Base-by-base conservation (phyloP, 2,888 invertebrate genomes). In the Callyntrura guangdongensis region DNA sequence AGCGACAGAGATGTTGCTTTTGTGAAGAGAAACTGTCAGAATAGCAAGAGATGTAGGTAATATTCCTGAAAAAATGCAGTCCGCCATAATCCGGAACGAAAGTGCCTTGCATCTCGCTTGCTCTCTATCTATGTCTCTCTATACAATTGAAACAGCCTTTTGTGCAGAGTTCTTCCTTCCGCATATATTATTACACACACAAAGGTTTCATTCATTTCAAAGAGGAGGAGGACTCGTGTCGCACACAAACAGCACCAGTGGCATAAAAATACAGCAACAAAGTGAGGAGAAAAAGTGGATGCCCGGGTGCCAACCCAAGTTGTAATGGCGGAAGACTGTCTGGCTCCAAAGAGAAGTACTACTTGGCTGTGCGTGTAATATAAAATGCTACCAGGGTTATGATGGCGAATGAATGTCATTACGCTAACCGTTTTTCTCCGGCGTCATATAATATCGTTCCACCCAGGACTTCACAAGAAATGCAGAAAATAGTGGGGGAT, bases 281-380 rank as follows among this genome's bases (percentile, higher is more conserved):
- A 22, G 85, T 72, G 59, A 74, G 47, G 45, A 45, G 27, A 88
- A 84, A 82, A 82, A 36, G 36, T 36, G 36, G 2, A 6, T 82
- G 56, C 82, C 88, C 88, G 88, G 88, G 82, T 88, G 82, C 88
- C 88, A 83, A 82, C 45, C 59, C 69, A 61, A 88, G 88, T 59
- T 67, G 88, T 72, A 82, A 81, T 88, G 87, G 87, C 87, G 87
- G 88, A 82, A 88, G 82, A 72, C 82, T 88, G 82, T 82, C 88
- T 88, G 88, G 88, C 88, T 82, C 88, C 88, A 69, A 11, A n/a
- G 0, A 77, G 61, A 69, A 69, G 45, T 3, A 59, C 17, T 11
- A 12, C 12, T 47, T 53, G 67, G 9, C 49, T 20, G 67, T 61
- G 49, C 49, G 47, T 47, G 69, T 20, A 36, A 36, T 4, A 36